phyloP scores from a whole-genome alignment of 53 echinoderm and acorn worm species.

The Paracentrotus lividus region DNA sequence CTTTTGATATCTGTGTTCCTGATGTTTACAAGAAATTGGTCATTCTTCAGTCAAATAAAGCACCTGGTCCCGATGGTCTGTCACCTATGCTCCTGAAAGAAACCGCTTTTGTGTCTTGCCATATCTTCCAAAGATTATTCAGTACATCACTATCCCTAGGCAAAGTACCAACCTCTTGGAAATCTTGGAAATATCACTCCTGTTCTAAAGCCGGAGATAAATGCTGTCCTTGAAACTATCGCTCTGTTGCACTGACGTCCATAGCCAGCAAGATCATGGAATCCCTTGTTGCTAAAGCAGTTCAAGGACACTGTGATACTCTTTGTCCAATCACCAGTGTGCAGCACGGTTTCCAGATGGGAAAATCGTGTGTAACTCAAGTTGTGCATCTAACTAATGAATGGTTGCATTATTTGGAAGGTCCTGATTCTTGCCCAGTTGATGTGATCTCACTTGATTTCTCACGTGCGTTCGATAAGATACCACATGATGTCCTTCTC shows the following conservation, averaged over 20 bases:
- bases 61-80: background rate
- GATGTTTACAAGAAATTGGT: background rate
- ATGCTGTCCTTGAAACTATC: constrained; percentile 53
- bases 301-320: constrained; percentile 19
- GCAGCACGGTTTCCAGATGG: no score
- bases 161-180: background rate
- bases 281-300: constrained; percentile 54
- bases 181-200: constrained; percentile 46
- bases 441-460: no score
- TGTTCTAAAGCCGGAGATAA: constrained; percentile 67
- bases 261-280: constrained; percentile 73
- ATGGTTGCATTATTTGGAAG: no score
- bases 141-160: background rate
- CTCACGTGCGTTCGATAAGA: no score
- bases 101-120: background rate
- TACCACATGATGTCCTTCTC: no score
- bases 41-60: background rate
- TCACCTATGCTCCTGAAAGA: background rate
- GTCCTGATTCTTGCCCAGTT: no score
- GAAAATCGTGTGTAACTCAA: no score
- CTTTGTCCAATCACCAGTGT: no score
- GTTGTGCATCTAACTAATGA: no score
- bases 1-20: no score
- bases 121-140: background rate
- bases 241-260: constrained; percentile 73